Conservation (phyloP, 2,113 vertebrate genomes). For the Neodon shergylaensis region DNA sequence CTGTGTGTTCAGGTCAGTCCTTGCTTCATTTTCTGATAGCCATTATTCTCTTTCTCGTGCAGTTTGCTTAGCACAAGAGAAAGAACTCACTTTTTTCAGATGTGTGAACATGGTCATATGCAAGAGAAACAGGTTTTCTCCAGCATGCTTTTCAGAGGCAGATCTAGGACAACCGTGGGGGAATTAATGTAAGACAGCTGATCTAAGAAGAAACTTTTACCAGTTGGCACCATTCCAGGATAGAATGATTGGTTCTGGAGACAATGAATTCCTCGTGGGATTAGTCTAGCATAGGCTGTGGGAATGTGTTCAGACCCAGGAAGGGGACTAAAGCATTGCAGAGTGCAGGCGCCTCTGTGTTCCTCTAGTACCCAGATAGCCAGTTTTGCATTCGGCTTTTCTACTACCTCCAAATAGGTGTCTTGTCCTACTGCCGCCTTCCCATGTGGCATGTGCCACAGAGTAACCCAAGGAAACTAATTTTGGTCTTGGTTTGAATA, state of each 20-base stretch:
- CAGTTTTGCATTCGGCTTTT: not conserved
- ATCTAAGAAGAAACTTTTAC: conserved; percentile 43
- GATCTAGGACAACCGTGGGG: conserved; percentile 9
- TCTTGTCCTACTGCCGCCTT: not conserved
- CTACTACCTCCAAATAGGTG: not conserved
- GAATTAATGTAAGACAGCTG: conserved; percentile 36
- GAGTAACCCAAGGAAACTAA: not conserved
- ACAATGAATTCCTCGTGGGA: not conserved
- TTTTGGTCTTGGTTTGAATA: conserved; percentile 40
- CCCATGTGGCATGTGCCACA: not conserved
- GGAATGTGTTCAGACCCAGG: not conserved
- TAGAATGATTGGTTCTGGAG: not conserved
- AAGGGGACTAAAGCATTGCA: not conserved
- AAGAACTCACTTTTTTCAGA: conserved; percentile 25
- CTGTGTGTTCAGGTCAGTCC: not conserved
- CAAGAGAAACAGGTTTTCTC: conserved; percentile 32
- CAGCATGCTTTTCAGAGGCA: not conserved
- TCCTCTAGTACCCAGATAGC: not conserved
- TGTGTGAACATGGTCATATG: not conserved
- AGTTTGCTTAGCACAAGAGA: not conserved
- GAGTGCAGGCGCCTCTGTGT: not conserved
- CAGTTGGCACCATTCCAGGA: not conserved
- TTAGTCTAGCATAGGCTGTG: not conserved
- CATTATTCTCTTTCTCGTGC: not conserved
- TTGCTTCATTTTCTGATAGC: not conserved